These are phyloP conservation scores for Opisthocomus hoazin DNA, from an alignment of 2,113 vertebrate genomes.

Conservation along the genomic window DNA sequence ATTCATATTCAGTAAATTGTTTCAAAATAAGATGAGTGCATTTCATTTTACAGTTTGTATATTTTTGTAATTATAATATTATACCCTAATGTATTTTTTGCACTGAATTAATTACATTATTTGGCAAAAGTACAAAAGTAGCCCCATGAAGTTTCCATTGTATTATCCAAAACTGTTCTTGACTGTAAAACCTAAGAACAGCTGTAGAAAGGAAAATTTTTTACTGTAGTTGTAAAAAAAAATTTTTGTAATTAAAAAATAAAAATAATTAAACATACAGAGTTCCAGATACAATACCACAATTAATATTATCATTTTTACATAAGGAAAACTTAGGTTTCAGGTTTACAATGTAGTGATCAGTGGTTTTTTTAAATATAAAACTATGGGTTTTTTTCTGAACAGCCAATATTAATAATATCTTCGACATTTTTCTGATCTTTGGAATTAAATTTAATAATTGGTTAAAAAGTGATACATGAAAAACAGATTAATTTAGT, in stretches of 20 bases:
- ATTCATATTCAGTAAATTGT: neutral
- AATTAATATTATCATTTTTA: neutral
- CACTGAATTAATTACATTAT: neutral
- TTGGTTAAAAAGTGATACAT: neutral
- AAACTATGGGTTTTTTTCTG: fast-evolving
- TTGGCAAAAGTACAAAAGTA: neutral
- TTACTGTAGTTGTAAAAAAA: neutral
- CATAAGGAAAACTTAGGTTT: neutral
- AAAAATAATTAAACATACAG: neutral
- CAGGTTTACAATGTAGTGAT: neutral
- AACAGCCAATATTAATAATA: neutral
- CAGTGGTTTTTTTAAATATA: neutral
- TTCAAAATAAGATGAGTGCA: neutral
- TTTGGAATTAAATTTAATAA: neutral
- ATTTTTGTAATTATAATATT: neutral
- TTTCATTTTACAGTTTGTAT: neutral
- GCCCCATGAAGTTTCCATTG: neutral
- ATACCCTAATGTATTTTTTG: neutral
- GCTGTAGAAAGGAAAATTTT: neutral
- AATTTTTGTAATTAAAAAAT: neutral
- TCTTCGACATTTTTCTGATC: neutral
- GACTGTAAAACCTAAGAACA: neutral
- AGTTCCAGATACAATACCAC: neutral
- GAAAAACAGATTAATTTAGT: neutral
- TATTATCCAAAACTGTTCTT: neutral